Evolutionary conservation across 2,113 vertebrate species (phyloP), one percentile per base, ranked within the genome.

Genomic region (Monarcha castaneiventris): DNA sequence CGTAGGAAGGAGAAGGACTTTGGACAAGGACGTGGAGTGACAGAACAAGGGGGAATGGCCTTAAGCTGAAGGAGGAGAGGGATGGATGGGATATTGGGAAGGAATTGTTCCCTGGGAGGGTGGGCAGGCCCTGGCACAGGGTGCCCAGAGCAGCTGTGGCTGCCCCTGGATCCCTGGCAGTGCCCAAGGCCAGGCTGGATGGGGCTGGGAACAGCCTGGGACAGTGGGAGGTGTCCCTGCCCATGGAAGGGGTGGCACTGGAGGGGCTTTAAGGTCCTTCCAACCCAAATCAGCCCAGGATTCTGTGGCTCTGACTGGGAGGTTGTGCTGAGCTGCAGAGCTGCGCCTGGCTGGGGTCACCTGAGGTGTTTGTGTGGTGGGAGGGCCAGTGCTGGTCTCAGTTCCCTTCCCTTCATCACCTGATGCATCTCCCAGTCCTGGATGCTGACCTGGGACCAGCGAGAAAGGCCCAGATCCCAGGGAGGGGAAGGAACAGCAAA

Each of bases 231-330:
- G 18, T 13, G 39, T 69, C 63, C 37, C 72, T 68, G 80, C 10
- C 10, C 44, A 43, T 12, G 37, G 37, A 72, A 27, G 39, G 63
- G 33, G 7, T 19, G 55, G 12, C 10, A 20, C 27, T 61, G 55
- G 22, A 1, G 8, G 54, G 9, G 17, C 0, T 61, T 39, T 16
- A 1, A 25, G 29, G 48, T 20, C 9, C 29, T 62, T 41, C 25
- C 16, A 1, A 46, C 15, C 16, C 66, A 55, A 30, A 30, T 8
- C 48, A 35, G 7, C 0, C 21, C 26, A 15, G 14, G 35, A 32
- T 56, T 64, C 35, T 17, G 1, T n/a, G 35, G 49, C 20, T 75
- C 33, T 17, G 26, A 8, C 1, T 10, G 35, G 54, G 46, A 27
- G 18, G 21, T n/a, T 83, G 43, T 52, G 33, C 27, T 1, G 1